Base-by-base conservation (phyloP, 92 coral and sea anemone genomes). In the Epizoanthus illoricatus region DNA sequence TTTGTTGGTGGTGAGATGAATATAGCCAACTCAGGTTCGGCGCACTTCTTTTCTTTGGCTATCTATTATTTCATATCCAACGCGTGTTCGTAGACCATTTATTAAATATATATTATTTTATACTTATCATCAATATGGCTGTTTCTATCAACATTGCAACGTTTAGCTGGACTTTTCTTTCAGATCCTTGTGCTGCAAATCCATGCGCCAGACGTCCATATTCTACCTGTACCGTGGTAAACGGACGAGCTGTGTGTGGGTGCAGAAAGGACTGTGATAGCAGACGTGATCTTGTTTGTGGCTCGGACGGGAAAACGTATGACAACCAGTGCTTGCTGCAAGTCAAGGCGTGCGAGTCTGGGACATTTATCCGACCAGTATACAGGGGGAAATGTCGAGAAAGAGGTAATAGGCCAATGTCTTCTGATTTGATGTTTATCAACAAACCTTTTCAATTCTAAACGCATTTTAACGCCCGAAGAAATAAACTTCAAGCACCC, bases 221-320 rank as follows among this genome's bases (percentile, higher is more conserved):
- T 10, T 63, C 67, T 7, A 63, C 39, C 36, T 63, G 67, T 16
- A 20, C 4, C 19, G 67, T 5, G 67, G 67, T 20, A 11, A 20
- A 63, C 10, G 36, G 36, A 7, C 19, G 5, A 18, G 67, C 36
- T 33, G 67, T 63, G 7, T 63, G 67, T 18, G 15, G 20, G 33
- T 63, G 67, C 67, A 19, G 36, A 0, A 63, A 20, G 23, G 23
- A 20, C 67, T 63, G 67, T 63, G 12, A 9, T 6, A 20, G 9
- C 39, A 6, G 11, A n/a, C n/a, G 11, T 55, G n/a, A 54, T n/a
- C 59, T 7, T 73, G 79, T 73, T 21, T 73, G 79, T 21, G 79
- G 79, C 39, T 73, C 79, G 24, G 79, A 73, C 62, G 58, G 64
- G 64, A 73, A 73, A 54, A 73, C 79, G 5, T 73, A 73, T 63